Evolutionary conservation across 1,140 invertebrate genomes (phyloP), one percentile per base, ranked within the genome.

Genomic region (Vollenhovia emeryi): DNA sequence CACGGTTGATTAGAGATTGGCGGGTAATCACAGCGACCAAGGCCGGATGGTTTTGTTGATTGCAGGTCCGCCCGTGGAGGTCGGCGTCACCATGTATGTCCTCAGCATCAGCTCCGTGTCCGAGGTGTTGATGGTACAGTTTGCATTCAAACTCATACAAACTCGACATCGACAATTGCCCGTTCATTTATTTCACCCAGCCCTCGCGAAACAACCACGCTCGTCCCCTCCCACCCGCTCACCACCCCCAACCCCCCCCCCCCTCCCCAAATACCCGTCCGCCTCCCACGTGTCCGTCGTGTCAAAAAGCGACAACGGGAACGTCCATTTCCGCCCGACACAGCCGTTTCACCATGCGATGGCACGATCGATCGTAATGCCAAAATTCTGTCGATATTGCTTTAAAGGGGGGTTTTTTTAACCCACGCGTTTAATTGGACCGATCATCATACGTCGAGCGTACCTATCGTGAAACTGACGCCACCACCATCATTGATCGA

Each of bases 41-140:
- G 93, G 90, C 89, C 90, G 92, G 91, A 95, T 94, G 95, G 93
- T 93, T 95, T 95, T 94, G 88, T 95, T 95, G 96, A 96, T 98
- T 98, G 91, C 97, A 98, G 98, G 98, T 97, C 97, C 97, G 94
- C 98, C 98, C 93, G 98, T 99, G 95, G 98, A 98, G 96, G 98
- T 99, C 94, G 98, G 98, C 95, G 98, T 99, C 96, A 99, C 98
- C 96, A 99, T 99, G 98, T 98, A 98, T 96, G 98, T 99, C 95
- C 98, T 99, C 96, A 98, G 98, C 97, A 99, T 99, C 96, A 98
- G 98, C 96, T 99, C 98, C 95, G 98, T 99, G 95, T 99, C 98
- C 95, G 98, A 99, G 97, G 98, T 99, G 95, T 97, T 98, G 96
- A 99, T 99, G 98, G 98, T 99, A 98, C 96, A 94, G 94, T 92